These are phyloP conservation scores for Hydroisotoma schaefferi DNA, from an alignment of 2,888 invertebrate genomes.

Conservation along the genomic window DNA sequence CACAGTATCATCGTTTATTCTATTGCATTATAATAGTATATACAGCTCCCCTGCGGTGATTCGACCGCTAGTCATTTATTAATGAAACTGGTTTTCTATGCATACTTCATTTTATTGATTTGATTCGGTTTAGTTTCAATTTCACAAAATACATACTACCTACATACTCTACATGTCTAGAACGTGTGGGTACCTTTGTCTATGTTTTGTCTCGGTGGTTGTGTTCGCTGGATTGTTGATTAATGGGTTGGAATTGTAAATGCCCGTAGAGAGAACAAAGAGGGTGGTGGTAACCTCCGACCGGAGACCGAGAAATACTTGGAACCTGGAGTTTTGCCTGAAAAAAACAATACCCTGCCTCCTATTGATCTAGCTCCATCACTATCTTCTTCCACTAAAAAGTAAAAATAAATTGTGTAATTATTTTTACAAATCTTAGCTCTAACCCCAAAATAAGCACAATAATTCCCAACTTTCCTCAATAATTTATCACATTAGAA, in stretches of 20 bases:
- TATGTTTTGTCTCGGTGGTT: background rate
- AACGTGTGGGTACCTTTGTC: no score
- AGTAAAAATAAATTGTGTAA: slow-evolving; percentile 4
- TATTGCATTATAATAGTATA: no score
- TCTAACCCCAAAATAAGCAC: no score
- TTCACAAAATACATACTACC: no score
- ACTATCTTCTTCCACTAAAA: slow-evolving; percentile 3
- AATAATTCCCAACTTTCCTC: no score
- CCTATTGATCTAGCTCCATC: slow-evolving; percentile 36
- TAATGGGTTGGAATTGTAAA: slow-evolving; percentile 3
- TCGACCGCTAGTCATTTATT: no score
- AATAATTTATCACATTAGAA: background rate
- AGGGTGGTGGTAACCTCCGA: slow-evolving; percentile 14
- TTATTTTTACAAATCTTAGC: no score
- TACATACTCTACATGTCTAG: no score
- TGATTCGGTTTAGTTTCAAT: no score
- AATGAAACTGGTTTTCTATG: no score
- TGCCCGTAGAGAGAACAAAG: slow-evolving; percentile 20
- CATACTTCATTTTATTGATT: no score
- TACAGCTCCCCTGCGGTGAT: no score
- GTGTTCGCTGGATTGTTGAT: background rate
- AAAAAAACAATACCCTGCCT: slow-evolving; percentile 35
- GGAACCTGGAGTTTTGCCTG: slow-evolving; percentile 48
- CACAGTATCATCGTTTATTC: background rate
- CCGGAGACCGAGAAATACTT: slow-evolving; percentile 40